A percentile compares a stretch with the other conserved stretches of the same genome.
Evolutionary conservation across 2,113 vertebrate species (phyloP).

Genomic region (Synodontis membranacea): DNA sequence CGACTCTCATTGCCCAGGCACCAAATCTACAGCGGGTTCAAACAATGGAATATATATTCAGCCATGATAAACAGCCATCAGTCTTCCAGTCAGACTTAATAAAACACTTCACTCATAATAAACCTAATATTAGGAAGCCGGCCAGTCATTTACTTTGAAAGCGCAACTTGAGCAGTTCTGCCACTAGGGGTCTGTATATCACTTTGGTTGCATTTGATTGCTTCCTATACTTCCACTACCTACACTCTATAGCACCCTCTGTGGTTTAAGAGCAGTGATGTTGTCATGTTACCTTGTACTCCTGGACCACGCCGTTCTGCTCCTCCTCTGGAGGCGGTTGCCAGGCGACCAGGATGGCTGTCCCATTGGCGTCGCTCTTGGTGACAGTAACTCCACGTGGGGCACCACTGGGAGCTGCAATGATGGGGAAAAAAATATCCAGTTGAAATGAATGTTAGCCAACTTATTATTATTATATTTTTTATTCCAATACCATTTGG

Average conservation of each 20-base stretch:
- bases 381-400: conserved; percentile 90
- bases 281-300: conserved; percentile 89
- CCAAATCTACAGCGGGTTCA: conserved; percentile 78
- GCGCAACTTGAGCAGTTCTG: neutral
- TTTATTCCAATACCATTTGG: neutral
- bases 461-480: neutral
- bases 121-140: neutral
- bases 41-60: neutral
- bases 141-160: neutral
- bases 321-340: conserved; percentile 93
- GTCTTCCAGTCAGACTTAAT: neutral
- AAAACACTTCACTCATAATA: neutral
- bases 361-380: conserved; percentile 90
- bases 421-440: neutral
- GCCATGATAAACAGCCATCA: neutral
- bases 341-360: conserved; percentile 91
- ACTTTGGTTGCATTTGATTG: neutral
- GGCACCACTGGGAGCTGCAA: conserved; percentile 88
- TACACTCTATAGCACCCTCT: conserved; percentile 10
- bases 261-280: neutral
- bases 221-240: neutral
- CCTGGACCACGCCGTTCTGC: conserved; percentile 93
- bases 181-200: conserved; percentile 89
- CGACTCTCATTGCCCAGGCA: conserved; percentile 94
- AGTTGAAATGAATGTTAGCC: conserved; percentile 2